phyloP scores from a whole-genome alignment of 1,140 invertebrate species.

The Meloidogyne hapla region DNA sequence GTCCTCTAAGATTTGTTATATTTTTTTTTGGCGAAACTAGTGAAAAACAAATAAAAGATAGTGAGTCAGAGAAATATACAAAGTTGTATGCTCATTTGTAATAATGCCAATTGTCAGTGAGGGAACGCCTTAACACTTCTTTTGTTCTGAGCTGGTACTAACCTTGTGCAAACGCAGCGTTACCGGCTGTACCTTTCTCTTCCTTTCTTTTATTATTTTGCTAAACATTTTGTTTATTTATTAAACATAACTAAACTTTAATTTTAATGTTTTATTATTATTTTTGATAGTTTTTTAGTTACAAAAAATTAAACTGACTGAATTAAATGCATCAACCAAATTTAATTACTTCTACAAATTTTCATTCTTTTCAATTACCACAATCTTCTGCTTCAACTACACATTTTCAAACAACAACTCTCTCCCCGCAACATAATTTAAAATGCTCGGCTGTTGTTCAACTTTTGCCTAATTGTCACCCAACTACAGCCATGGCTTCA shows the following conservation, averaged over 20 bases:
- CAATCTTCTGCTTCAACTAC: neutral
- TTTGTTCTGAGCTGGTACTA: slow-evolving; percentile 5
- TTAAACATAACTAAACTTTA: neutral
- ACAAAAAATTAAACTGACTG: neutral
- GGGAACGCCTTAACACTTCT: slow-evolving; percentile 1
- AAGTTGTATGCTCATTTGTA: neutral
- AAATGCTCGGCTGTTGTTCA: neutral
- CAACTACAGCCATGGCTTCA: neutral
- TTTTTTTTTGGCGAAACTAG: neutral
- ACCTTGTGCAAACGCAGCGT: neutral
- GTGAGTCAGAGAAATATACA: neutral
- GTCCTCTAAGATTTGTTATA: no score
- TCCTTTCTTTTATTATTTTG: neutral
- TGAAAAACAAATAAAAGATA: neutral
- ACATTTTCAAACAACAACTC: neutral
- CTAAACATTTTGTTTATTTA: slow-evolving; percentile 6
- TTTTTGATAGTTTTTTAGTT: neutral
- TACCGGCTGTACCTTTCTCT: neutral
- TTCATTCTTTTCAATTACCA: neutral
- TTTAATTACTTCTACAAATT: neutral
- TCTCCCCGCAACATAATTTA: neutral
- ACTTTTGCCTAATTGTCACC: neutral
- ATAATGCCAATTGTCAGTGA: neutral
- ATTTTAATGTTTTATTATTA: neutral
- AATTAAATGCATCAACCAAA: neutral